A percentile compares a stretch with the other conserved stretches of the same genome.
phyloP scores from a whole-genome alignment of 2,797 vertebrate species.

The Pampus argenteus region DNA sequence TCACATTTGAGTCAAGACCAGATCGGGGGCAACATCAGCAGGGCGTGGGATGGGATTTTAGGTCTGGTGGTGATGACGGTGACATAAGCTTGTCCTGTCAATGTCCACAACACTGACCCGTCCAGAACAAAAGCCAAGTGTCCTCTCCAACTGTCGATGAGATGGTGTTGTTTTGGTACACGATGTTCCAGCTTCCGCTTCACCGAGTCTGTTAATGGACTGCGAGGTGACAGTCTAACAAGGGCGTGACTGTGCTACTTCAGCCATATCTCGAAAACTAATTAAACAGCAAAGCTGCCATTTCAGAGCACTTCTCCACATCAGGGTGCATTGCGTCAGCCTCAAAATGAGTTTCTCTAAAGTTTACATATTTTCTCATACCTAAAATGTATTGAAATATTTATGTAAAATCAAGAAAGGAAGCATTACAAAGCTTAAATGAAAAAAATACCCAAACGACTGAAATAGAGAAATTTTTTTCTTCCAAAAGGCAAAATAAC shows the following conservation, averaged over 20 bases:
- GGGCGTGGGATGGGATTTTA: slow-evolving; percentile 32
- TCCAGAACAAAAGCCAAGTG: slow-evolving; percentile 59
- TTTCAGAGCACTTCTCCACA: slow-evolving; percentile 11
- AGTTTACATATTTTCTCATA: background rate
- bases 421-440: background rate
- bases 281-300: slow-evolving; percentile 34
- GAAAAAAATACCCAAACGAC: background rate
- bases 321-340: background rate
- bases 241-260: slow-evolving; percentile 62
- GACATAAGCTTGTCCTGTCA: slow-evolving; percentile 13
- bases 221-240: slow-evolving; percentile 64
- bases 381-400: slow-evolving; percentile 3
- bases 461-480: background rate
- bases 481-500: background rate
- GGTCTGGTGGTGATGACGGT: slow-evolving; percentile 12
- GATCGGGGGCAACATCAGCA: slow-evolving; percentile 7
- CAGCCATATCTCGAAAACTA: slow-evolving; percentile 39
- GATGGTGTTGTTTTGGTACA: slow-evolving; percentile 58
- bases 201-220: slow-evolving; percentile 41
- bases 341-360: background rate
- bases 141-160: slow-evolving; percentile 49
- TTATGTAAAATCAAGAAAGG: background rate
- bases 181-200: slow-evolving; percentile 72
- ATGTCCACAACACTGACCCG: slow-evolving; percentile 22
- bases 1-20: background rate